Evolutionary conservation across 2,797 vertebrate genomes (phyloP).

Genomic region (Cuculus canorus): DNA sequence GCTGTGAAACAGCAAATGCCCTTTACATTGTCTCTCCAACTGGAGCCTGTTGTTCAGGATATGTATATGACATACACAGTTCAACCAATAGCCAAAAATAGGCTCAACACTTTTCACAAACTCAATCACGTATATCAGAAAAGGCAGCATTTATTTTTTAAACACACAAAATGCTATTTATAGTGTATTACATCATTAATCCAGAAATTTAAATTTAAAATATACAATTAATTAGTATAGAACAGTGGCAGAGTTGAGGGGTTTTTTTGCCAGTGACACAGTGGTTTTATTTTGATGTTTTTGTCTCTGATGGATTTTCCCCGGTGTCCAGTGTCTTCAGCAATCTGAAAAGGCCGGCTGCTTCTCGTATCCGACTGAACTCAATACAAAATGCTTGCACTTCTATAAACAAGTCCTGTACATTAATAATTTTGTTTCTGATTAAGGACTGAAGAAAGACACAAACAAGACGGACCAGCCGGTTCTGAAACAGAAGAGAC

Average conservation of each 20-base stretch:
- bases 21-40: background rate
- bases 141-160: constrained; percentile 66
- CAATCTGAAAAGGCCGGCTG: constrained; percentile 94
- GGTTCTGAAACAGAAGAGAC: constrained; percentile 83
- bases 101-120: background rate
- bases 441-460: constrained; percentile 98
- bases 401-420: constrained; percentile 99
- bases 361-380: constrained; percentile 97
- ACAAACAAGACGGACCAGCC: constrained; percentile 95
- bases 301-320: constrained; percentile 89
- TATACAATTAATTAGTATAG: constrained; percentile 30
- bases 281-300: constrained; percentile 84
- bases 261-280: background rate
- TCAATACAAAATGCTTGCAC: constrained; percentile 99
- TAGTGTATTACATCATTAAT: constrained; percentile 45
- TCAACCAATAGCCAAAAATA: background rate
- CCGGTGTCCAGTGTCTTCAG: constrained; percentile 97
- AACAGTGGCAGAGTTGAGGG: background rate
- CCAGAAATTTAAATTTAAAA: constrained; percentile 45
- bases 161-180: constrained; percentile 66
- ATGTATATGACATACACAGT: background rate
- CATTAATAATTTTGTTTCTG: constrained; percentile 98
- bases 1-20: background rate
- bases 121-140: background rate
- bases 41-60: background rate